Percentiles rank a stretch among this genome's conserved stretches.
phyloP scores from a whole-genome alignment of 2,797 vertebrate genomes.

The Onychomys leucogaster region DNA sequence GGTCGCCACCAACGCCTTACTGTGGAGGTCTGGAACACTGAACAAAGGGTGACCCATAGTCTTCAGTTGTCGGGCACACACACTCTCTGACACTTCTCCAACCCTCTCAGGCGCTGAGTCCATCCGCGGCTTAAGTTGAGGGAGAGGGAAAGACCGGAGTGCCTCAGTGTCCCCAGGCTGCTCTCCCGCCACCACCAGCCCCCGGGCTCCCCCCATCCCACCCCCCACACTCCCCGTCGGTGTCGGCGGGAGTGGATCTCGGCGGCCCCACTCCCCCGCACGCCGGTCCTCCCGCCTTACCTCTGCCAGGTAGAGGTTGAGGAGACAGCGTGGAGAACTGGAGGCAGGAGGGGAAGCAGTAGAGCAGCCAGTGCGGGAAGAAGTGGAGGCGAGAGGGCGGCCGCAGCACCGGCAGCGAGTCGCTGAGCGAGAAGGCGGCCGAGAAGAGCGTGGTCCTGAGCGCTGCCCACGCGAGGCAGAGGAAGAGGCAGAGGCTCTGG shows the following conservation, averaged over 20 bases:
- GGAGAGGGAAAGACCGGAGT: neutral
- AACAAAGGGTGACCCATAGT: constrained; percentile 72
- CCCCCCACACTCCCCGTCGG: neutral
- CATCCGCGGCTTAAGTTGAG: constrained; percentile 64
- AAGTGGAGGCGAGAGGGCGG: too few species aligned
- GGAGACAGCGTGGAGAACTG: too few species aligned
- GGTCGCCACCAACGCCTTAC: constrained; percentile 40
- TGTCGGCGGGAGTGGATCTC: neutral
- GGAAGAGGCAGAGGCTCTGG: too few species aligned
- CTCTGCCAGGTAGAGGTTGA: too few species aligned
- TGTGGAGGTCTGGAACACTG: constrained; percentile 11
- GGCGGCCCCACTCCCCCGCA: too few species aligned
- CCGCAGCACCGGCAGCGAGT: too few species aligned
- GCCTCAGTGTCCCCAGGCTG: constrained; percentile 69
- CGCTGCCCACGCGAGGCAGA: too few species aligned
- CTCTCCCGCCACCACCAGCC: neutral
- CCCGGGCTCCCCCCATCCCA: neutral
- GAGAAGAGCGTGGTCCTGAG: too few species aligned
- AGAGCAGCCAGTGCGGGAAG: too few species aligned
- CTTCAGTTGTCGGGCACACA: constrained; percentile 59
- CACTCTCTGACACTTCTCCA: neutral
- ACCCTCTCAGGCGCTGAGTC: neutral
- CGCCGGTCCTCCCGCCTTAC: too few species aligned
- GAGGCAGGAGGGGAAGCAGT: too few species aligned
- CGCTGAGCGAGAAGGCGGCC: too few species aligned